Base-by-base conservation (phyloP, 2,113 vertebrate species). In the Tachysurus fulvidraco region DNA sequence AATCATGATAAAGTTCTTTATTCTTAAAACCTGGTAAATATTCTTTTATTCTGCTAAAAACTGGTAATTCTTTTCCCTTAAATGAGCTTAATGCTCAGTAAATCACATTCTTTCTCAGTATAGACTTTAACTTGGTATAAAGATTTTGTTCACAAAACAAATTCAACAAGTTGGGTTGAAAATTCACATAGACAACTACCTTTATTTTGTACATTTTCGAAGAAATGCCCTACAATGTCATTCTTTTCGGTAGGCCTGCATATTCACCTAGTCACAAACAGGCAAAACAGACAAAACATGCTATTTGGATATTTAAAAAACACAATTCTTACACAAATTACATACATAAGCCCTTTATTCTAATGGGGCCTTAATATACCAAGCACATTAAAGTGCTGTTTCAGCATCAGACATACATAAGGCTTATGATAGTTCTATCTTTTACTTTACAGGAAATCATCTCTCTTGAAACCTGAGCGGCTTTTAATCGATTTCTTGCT, bases 381-480 rank as follows among this genome's bases (percentile, higher is more conserved):
- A 85, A 60, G 10, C 5, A 60, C n/a, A 55, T 4, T 46, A 60
- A 59, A 60, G 30, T 59, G n/a, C 4, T 67, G 13, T 55, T 78
- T 46, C 44, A 65, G 59, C 14, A 77, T 28, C 12, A 65, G 55
- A 21, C 25, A 79, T 52, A 54, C 17, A 41, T 55, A 74, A 59
- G 54, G 28, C 54, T 10, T 71, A 55, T 86, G 36, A 28, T 81
- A 55, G 54, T 65, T 83, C 30, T 50, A 83, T 84, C 71, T 60
- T 69, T 71, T 44, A 86, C 82, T 74, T 84, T 84, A 77, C 60
- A 59, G 77, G 65, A 85, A 84, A 64, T 55, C 21, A 36, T 55
- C 28, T 85, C 41, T 79, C 52, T 60, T 74, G 65, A 88, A 69
- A 87, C 85, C 85, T 76, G 83, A 89, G 88, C 44, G 41, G 30